Evolutionary conservation across 2,113 vertebrate species (phyloP).

Genomic region (Halichoerus grypus): DNA sequence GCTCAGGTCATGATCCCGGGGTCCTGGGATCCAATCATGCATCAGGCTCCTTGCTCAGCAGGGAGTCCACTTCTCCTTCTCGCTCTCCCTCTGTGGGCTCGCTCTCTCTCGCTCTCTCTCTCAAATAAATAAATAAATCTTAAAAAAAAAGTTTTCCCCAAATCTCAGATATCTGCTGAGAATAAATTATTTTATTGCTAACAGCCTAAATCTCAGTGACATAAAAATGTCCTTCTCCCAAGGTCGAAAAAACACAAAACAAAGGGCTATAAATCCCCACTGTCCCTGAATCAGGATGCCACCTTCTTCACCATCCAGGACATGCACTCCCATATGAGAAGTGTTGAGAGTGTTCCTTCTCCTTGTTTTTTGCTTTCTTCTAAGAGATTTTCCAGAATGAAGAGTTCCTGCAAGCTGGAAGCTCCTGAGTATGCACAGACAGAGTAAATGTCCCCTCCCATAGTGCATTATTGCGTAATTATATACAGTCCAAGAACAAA

Average conservation of each 20-base stretch:
- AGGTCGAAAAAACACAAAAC: slow-evolving; percentile 13
- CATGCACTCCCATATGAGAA: not conserved
- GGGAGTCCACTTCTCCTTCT: not conserved
- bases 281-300: accelerated
- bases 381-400: slow-evolving; percentile 26
- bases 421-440: not conserved
- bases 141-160: not conserved
- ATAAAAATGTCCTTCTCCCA: slow-evolving; percentile 22
- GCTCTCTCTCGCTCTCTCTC: not conserved
- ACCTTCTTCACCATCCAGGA: not conserved
- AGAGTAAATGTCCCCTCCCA: not conserved
- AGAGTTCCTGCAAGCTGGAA: not conserved
- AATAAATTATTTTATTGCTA: not conserved
- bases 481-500: not conserved
- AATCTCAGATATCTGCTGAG: not conserved
- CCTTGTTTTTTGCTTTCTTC: not conserved
- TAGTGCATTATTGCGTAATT: not conserved
- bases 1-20: not conserved
- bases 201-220: not conserved
- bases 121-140: not conserved
- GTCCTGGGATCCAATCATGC: not conserved
- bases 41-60: not conserved
- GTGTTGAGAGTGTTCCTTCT: accelerated
- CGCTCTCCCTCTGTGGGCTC: not conserved
- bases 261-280: not conserved